Conservation (phyloP, 2,113 vertebrate species). For the Bujurquina vittata region DNA sequence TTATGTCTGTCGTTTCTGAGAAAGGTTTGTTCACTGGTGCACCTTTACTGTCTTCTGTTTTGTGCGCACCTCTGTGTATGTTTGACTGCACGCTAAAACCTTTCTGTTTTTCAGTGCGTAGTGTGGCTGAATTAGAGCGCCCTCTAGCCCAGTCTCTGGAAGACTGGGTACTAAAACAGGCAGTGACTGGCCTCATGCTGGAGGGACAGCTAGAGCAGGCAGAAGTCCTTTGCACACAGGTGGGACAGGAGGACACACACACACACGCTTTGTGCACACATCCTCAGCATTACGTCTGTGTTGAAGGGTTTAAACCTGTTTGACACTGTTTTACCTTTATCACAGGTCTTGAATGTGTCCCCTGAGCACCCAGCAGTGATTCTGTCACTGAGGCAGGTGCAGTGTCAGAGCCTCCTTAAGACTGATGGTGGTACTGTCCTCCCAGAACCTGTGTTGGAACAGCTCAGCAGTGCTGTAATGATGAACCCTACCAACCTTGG, state of each 20-base stretch:
- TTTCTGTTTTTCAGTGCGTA: slow-evolving; percentile 77
- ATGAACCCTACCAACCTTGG: slow-evolving; percentile 85
- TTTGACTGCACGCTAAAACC: not conserved
- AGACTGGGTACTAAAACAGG: slow-evolving; percentile 90
- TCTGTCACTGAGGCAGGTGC: slow-evolving; percentile 89
- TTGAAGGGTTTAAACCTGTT: not conserved
- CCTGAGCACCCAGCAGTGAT: slow-evolving; percentile 87
- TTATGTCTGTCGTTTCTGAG: slow-evolving; percentile 86
- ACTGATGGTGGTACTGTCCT: slow-evolving; percentile 78
- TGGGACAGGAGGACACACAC: slow-evolving; percentile 52
- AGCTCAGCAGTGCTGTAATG: slow-evolving; percentile 87
- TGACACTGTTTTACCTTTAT: slow-evolving; percentile 2
- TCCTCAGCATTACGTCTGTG: not conserved
- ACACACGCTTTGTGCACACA: not conserved
- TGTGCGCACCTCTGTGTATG: not conserved
- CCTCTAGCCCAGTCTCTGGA: slow-evolving; percentile 83
- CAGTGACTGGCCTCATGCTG: slow-evolving; percentile 85
- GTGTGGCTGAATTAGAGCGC: slow-evolving; percentile 74
- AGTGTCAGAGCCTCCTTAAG: slow-evolving; percentile 87
- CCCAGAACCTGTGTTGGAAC: slow-evolving; percentile 84
- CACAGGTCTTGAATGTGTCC: slow-evolving; percentile 85
- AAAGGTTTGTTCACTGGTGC: slow-evolving; percentile 77
- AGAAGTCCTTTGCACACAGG: slow-evolving; percentile 91
- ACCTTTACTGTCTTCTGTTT: not conserved
- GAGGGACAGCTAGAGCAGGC: slow-evolving; percentile 85